Conservation (phyloP, 1,140 invertebrate species). For the Hycleus cichorii region DNA sequence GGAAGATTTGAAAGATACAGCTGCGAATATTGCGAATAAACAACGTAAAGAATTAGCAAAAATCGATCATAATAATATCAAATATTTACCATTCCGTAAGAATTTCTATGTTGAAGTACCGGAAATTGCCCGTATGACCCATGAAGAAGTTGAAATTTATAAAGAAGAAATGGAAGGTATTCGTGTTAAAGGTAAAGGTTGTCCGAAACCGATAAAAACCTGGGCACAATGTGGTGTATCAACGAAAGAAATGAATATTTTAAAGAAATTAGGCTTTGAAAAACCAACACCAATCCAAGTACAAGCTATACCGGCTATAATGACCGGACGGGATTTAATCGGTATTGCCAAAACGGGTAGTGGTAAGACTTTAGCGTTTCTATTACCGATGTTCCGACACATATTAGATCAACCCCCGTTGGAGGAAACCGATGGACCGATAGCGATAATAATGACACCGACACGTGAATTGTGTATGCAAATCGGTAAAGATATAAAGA, state of each 20-base stretch:
- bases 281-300: conserved; percentile 98
- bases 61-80: conserved; percentile 76
- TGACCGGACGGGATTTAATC: conserved; percentile 95
- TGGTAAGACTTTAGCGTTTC: conserved; percentile 97
- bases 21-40: conserved; percentile 79
- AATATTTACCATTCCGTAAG: conserved; percentile 88
- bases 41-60: conserved; percentile 85
- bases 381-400: conserved; percentile 97
- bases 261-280: conserved; percentile 90
- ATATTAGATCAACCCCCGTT: conserved; percentile 90
- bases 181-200: conserved; percentile 67
- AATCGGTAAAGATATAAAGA: conserved; percentile 94
- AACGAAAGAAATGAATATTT: conserved; percentile 89
- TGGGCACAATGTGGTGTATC: conserved; percentile 99
- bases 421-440: conserved; percentile 94
- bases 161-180: conserved; percentile 80
- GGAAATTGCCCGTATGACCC: conserved; percentile 79
- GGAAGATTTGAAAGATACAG: conserved; percentile 88
- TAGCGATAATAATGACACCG: conserved; percentile 95
- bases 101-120: conserved; percentile 91
- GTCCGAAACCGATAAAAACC: conserved; percentile 48
- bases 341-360: conserved; percentile 99
- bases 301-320: conserved; percentile 97
- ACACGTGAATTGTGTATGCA: conserved; percentile 98
- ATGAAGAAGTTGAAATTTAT: conserved; percentile 80